Percentiles rank a stretch among this genome's conserved stretches.
These are phyloP conservation scores for Amphiprion ocellaris DNA, from an alignment of 2,113 vertebrate species.

Conservation along the genomic window DNA sequence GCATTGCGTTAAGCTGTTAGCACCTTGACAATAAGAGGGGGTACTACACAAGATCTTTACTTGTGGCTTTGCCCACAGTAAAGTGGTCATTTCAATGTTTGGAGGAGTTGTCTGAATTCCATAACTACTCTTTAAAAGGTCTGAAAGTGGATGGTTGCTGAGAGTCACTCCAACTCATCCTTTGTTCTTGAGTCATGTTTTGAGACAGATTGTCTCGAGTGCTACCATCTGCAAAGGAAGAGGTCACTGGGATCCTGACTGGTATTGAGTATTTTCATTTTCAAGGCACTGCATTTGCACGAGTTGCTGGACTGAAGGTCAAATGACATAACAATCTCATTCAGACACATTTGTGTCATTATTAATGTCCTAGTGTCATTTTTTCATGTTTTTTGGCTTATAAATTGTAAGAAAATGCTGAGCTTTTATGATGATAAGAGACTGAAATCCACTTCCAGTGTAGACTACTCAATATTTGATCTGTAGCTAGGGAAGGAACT, in stretches of 20 bases:
- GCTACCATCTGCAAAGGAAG: slow-evolving; percentile 2
- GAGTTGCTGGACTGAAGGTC: background rate
- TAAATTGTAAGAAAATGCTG: slow-evolving; percentile 13
- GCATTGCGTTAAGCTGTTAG: slow-evolving; percentile 8
- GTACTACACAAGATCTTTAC: background rate
- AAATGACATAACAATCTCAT: background rate
- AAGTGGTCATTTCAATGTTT: slow-evolving; percentile 5
- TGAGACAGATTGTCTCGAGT: slow-evolving; percentile 43
- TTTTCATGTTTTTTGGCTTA: background rate
- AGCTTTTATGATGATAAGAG: background rate
- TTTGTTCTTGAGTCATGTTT: slow-evolving; percentile 49
- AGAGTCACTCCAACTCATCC: slow-evolving; percentile 31
- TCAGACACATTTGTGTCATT: background rate
- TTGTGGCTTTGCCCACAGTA: background rate
- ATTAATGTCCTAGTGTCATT: background rate
- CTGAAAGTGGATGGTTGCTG: slow-evolving; percentile 12
- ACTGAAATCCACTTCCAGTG: slow-evolving; percentile 8
- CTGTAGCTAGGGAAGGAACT: background rate
- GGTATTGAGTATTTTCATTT: slow-evolving; percentile 13
- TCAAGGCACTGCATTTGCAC: background rate
- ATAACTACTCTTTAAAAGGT: slow-evolving; percentile 36
- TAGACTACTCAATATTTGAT: slow-evolving; percentile 48
- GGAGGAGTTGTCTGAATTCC: slow-evolving; percentile 33
- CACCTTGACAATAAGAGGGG: background rate
- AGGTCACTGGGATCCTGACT: slow-evolving; percentile 1